Percentiles rank a stretch among this genome's conserved stretches.
phyloP scores from a whole-genome alignment of 1,140 invertebrate genomes.

The Microplitis mediator region DNA sequence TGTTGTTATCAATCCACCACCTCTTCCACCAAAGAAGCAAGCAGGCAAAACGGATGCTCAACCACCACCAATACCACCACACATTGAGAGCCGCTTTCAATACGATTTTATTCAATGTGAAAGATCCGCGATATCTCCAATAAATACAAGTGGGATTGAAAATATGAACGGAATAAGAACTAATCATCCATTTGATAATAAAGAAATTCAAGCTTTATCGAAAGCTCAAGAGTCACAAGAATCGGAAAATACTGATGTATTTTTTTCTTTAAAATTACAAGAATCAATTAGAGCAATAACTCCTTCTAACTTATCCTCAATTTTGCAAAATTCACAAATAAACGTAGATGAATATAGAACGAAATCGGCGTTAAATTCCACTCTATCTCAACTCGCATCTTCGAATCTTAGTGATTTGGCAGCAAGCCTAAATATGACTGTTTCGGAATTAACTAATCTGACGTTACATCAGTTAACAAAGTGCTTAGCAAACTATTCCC shows the following conservation, averaged over 20 bases:
- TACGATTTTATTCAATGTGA: conserved; percentile 70
- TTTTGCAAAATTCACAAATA: conserved; percentile 41
- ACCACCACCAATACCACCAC: conserved; percentile 71
- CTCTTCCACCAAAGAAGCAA: conserved; percentile 83
- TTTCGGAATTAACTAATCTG: conserved; percentile 79
- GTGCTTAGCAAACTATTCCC: conserved; percentile 67
- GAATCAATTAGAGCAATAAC: conserved; percentile 55
- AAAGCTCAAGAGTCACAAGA: conserved; percentile 33
- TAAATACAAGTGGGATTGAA: conserved; percentile 41
- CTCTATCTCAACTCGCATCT: conserved; percentile 79
- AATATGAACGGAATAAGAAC: conserved; percentile 37
- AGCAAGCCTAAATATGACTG: conserved; percentile 74
- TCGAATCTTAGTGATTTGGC: conserved; percentile 81
- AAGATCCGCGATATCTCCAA: conserved; percentile 53
- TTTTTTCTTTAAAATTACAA: conserved; percentile 50
- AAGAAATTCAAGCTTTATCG: conserved; percentile 53
- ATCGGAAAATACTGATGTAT: conserved; percentile 33
- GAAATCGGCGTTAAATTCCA: conserved; percentile 70
- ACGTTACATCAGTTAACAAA: conserved; percentile 83
- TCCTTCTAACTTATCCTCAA: conserved; percentile 47
- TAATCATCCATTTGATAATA: conserved; percentile 50
- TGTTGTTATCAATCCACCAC: conserved; percentile 74
- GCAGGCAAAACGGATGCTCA: conserved; percentile 53
- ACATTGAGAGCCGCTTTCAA: conserved; percentile 64
- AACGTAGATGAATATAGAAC: conserved; percentile 34